Evolutionary conservation across 2,797 vertebrate genomes (phyloP).

Genomic region (Botia almorhae): DNA sequence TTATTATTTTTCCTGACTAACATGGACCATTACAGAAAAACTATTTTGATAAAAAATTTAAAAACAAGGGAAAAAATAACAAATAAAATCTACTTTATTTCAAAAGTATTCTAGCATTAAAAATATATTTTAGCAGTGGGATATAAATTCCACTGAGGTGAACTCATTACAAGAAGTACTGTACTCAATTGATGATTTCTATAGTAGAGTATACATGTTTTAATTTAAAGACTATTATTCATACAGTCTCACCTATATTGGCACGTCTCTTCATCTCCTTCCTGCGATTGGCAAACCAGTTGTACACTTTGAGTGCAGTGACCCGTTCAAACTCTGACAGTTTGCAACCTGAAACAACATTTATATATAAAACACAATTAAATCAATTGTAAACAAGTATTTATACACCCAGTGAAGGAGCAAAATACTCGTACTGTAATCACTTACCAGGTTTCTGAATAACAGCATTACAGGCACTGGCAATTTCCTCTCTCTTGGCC

Average conservation of each 20-base stretch:
- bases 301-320: slow-evolving; percentile 85
- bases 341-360: slow-evolving; percentile 75
- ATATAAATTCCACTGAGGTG: no score
- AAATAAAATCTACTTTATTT: no score
- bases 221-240: neutral
- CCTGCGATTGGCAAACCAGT: slow-evolving; percentile 86
- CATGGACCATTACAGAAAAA: no score
- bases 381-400: neutral
- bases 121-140: no score
- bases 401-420: no score
- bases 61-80: no score
- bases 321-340: slow-evolving; percentile 85
- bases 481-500: slow-evolving; percentile 83
- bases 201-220: no score
- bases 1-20: no score
- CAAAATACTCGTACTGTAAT: neutral
- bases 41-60: no score
- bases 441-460: slow-evolving; percentile 83
- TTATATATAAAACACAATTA: neutral
- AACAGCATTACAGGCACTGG: slow-evolving; percentile 83
- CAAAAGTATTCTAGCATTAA: no score
- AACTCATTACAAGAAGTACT: no score
- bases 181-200: no score
- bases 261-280: slow-evolving; percentile 88
- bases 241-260: slow-evolving; percentile 77